A percentile compares a stretch with the other conserved stretches of the same genome.
Conservation (phyloP, 2,888 invertebrate genomes). For the Temnothorax rugatulus region DNA sequence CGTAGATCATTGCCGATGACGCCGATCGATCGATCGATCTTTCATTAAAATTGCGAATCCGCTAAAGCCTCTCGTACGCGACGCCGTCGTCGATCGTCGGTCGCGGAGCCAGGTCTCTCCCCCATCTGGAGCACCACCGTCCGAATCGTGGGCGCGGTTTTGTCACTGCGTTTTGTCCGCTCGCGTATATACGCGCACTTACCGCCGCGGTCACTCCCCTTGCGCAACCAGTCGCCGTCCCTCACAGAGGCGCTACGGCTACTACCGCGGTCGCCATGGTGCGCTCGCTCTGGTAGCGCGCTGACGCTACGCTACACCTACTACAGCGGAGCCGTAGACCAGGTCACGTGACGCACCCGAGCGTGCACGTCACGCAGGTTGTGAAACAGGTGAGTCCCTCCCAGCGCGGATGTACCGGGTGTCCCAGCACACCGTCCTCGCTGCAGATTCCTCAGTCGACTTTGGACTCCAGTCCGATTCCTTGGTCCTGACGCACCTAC, state of each 20-base stretch:
- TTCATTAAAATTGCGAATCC: neutral
- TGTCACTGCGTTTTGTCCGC: slow-evolving; percentile 35
- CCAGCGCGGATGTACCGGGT: slow-evolving; percentile 42
- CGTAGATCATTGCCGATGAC: neutral
- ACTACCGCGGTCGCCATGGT: slow-evolving; percentile 58
- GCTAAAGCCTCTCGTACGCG: slow-evolving; percentile 16
- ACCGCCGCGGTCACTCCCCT: slow-evolving; percentile 61
- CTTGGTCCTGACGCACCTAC: neutral
- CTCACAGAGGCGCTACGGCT: slow-evolving; percentile 21
- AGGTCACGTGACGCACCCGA: slow-evolving; percentile 81
- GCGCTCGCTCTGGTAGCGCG: slow-evolving; percentile 53
- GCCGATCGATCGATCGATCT: slow-evolving; percentile 19
- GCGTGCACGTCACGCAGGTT: slow-evolving; percentile 83
- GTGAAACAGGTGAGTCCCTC: slow-evolving; percentile 83
- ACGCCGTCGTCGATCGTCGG: slow-evolving; percentile 14
- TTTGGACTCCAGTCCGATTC: neutral
- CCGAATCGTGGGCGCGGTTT: slow-evolving; percentile 41
- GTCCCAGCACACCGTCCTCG: neutral
- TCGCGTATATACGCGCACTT: slow-evolving; percentile 51
- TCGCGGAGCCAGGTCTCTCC: neutral
- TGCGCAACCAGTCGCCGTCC: slow-evolving; percentile 52
- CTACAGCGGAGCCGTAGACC: slow-evolving; percentile 69
- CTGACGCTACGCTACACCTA: slow-evolving; percentile 72
- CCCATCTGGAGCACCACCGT: slow-evolving; percentile 6
- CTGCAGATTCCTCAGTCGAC: neutral